Conservation (phyloP, 2,113 vertebrate species). For the Orthonyx spaldingii region DNA sequence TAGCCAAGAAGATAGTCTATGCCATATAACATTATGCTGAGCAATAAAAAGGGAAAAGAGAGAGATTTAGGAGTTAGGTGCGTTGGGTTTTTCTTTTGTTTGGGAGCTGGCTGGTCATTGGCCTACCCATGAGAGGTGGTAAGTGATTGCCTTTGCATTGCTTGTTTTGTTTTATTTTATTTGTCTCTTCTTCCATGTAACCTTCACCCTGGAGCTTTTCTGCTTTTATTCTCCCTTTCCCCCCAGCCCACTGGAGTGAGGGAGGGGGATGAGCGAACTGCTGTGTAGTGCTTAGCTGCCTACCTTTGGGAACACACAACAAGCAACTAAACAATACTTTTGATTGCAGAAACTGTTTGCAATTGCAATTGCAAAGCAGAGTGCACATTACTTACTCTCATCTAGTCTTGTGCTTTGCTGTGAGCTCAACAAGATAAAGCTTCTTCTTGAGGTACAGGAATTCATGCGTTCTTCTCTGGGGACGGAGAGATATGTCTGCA, state of each 20-base stretch:
- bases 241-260: rapidly evolving
- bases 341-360: neutral
- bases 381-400: neutral
- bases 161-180: neutral
- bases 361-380: neutral
- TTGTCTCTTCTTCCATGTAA: neutral
- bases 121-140: rapidly evolving
- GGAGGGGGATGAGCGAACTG: rapidly evolving
- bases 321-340: neutral
- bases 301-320: neutral
- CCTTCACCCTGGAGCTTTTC: neutral
- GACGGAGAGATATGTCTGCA: neutral
- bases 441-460: neutral
- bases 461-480: neutral
- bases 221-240: neutral
- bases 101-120: neutral
- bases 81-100: neutral
- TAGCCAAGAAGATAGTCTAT: neutral
- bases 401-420: neutral
- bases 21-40: rapidly evolving
- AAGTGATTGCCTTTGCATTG: neutral
- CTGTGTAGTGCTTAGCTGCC: neutral
- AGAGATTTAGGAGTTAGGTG: neutral
- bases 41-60: neutral
- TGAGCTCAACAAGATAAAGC: neutral